Percentiles rank a stretch among this genome's conserved stretches.
Conservation (phyloP, 2,888 invertebrate species). For the Tinea pellionella region DNA sequence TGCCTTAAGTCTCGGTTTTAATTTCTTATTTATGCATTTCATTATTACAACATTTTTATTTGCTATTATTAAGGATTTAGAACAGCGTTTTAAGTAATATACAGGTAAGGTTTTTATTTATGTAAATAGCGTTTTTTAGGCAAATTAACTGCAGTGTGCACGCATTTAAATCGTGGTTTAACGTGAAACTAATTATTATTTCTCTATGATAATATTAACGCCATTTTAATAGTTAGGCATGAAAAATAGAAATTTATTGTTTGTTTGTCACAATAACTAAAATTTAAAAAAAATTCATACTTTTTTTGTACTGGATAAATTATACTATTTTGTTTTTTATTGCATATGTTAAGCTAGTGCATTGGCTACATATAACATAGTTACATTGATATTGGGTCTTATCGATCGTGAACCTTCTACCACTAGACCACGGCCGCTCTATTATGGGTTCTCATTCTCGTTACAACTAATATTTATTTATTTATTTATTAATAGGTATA, state of each 20-base stretch:
- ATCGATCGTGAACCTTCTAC: no score
- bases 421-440: no score
- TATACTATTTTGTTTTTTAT: no score
- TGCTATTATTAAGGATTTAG: background rate
- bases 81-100: background rate
- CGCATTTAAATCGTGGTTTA: constrained; percentile 11
- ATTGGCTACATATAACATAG: no score
- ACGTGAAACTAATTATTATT: constrained; percentile 4
- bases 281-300: background rate
- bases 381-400: no score
- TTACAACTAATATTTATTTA: no score
- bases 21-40: background rate
- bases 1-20: background rate
- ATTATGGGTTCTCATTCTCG: no score
- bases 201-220: constrained; percentile 12
- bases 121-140: background rate
- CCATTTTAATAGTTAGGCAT: background rate
- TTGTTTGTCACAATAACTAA: background rate
- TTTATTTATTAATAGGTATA: no score
- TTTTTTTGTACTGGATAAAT: no score
- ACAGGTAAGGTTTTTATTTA: background rate
- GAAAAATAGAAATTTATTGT: background rate
- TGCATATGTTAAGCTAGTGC: no score
- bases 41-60: background rate
- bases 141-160: constrained; percentile 9